Evolutionary conservation across 92 coral and sea anemone genomes (phyloP), one percentile per base, ranked within the genome.

Genomic region (Phenganax subtilis): DNA sequence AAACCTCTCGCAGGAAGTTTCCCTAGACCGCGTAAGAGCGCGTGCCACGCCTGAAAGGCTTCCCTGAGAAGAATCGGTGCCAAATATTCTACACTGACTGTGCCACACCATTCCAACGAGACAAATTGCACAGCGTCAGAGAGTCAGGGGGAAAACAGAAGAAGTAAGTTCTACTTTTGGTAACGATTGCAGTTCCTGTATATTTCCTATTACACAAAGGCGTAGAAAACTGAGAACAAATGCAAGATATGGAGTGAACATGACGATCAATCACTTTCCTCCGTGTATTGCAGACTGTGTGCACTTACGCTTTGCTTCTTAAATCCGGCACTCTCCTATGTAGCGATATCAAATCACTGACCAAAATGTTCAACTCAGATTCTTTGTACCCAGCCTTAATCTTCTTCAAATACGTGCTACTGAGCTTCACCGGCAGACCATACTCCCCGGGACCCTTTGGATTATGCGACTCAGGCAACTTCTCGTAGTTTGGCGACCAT

Each of bases 401-500:
- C 66, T 90, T 77, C 82, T 87, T 85, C 80, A 90, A 90, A 79
- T 90, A 93, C 73, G 90, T 64, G 84, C 91, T 61, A 58, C 63
- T 78, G 71, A 78, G 71, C 3, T 78, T 63, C 52, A 78, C 82
- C 67, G 66, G 55, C 44, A 37, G 16, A 15, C 98, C 98, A 90
- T 88, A 88, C 74, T 94, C 98, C 0, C 98, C 98, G 8, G 97
- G 97, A 56, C 89, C 92, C 64, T 92, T 89, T 8, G 92, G 92
- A 64, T 92, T 88, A 81, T 91, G 55, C 0, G 58, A 87, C 78
- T 90, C 88, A 30, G 97, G 97, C n/a, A 97, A 88, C 10, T 53
- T 83, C 51, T 94, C 98, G 86, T 92, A 94, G 52, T 60, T 61
- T 51, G 82, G 72, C 72, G n/a, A 30, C 82, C 82, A 78, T 9